A percentile compares a stretch with the other conserved stretches of the same genome.
phyloP scores from a whole-genome alignment of 2,888 invertebrate species.

The Ormyrus labotus region DNA sequence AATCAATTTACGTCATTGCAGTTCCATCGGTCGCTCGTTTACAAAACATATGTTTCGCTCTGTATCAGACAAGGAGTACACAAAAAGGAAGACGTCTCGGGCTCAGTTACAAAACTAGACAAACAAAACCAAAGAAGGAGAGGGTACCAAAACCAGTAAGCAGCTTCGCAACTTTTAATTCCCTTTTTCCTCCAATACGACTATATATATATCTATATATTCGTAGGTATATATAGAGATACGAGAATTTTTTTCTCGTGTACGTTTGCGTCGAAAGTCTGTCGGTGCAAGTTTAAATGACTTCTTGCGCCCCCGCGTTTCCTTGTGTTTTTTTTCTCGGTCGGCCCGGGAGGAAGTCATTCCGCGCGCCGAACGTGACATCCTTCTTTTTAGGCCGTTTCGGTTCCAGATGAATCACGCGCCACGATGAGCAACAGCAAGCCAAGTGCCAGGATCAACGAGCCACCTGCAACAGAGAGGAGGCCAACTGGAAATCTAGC shows the following conservation, averaged over 20 bases:
- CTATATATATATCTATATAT: slow-evolving; percentile 8
- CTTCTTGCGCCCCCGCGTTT: slow-evolving; percentile 18
- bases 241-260: too few species aligned
- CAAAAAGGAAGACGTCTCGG: background rate
- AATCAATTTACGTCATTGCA: too few species aligned
- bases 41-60: too few species aligned
- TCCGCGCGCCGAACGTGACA: too few species aligned
- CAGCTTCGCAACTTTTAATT: background rate
- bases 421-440: background rate
- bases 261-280: background rate
- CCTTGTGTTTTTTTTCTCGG: background rate
- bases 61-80: too few species aligned
- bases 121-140: background rate
- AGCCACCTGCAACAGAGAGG: slow-evolving; percentile 26
- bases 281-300: slow-evolving; percentile 23
- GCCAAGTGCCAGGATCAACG: background rate
- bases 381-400: slow-evolving; percentile 17
- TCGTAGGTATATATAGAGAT: too few species aligned
- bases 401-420: slow-evolving; percentile 7
- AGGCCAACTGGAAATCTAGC: slow-evolving; percentile 37
- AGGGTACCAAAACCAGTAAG: background rate
- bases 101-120: background rate
- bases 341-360: background rate
- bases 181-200: background rate
- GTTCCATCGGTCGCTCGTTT: too few species aligned